These are phyloP conservation scores for Craterocephalus amniculus DNA, from an alignment of 2,797 vertebrate species.

Conservation along the genomic window DNA sequence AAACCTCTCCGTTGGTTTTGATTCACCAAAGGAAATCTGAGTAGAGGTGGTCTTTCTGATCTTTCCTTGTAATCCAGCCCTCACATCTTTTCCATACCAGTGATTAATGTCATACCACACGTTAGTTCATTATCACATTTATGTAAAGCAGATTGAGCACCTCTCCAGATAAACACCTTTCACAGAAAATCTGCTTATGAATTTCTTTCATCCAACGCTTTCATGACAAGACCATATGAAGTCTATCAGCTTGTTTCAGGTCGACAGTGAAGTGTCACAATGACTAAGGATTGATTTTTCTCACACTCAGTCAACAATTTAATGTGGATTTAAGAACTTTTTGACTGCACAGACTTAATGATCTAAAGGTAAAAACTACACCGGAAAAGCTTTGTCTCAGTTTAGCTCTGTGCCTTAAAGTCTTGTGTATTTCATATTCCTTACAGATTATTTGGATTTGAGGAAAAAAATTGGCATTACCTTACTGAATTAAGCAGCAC, in stretches of 20 bases:
- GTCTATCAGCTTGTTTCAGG: constrained; percentile 13
- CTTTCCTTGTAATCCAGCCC: constrained; percentile 47
- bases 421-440: not conserved
- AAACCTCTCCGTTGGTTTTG: constrained; percentile 42
- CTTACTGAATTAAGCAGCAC: not conserved
- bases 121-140: constrained; percentile 26
- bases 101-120: constrained; percentile 32
- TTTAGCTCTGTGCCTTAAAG: not conserved
- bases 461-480: not conserved
- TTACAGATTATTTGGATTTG: too few relatives aligned
- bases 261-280: not conserved
- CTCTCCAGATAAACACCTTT: constrained; percentile 20
- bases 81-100: constrained; percentile 7
- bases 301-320: constrained; percentile 2
- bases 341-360: constrained; percentile 2
- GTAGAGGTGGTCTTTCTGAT: constrained; percentile 48
- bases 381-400: not conserved
- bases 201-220: constrained; percentile 20
- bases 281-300: not conserved
- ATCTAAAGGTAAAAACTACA: not conserved
- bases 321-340: not conserved
- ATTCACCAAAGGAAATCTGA: constrained; percentile 38
- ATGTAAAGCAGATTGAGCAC: constrained; percentile 22
- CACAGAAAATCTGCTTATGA: constrained; percentile 26
- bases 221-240: constrained; percentile 15